phyloP scores from a whole-genome alignment of 2,113 vertebrate genomes.

The Cyphomyrus plagiostoma region DNA sequence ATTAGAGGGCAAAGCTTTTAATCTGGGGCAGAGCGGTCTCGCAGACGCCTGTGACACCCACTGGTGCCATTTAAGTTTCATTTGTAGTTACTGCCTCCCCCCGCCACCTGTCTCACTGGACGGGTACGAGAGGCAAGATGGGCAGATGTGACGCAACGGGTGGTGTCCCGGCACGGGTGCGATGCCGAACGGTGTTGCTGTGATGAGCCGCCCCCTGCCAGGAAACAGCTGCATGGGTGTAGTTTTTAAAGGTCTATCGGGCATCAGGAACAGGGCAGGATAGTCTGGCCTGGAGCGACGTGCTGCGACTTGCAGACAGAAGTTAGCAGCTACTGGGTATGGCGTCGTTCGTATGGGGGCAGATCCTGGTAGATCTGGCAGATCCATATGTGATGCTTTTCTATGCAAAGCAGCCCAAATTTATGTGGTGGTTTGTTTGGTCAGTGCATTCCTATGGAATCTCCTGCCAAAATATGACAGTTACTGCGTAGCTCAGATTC shows the following conservation, averaged over 20 bases:
- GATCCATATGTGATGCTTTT: background rate
- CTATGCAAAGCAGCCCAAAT: background rate
- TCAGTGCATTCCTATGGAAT: background rate
- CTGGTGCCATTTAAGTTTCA: background rate
- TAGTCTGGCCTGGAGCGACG: background rate
- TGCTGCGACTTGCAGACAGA: background rate
- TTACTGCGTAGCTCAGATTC: background rate
- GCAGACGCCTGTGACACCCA: background rate
- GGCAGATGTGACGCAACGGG: background rate
- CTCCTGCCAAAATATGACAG: background rate
- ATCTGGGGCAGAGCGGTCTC: constrained; percentile 35
- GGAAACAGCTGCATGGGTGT: background rate
- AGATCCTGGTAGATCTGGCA: background rate
- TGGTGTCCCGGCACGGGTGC: background rate
- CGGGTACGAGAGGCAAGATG: background rate
- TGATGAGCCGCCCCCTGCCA: background rate
- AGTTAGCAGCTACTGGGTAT: background rate
- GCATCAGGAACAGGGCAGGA: background rate
- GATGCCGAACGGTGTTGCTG: too few species aligned
- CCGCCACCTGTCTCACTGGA: background rate
- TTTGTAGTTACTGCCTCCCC: background rate
- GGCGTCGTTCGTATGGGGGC: background rate
- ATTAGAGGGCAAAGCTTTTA: constrained; percentile 58
- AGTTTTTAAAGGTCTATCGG: background rate
- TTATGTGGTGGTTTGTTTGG: background rate